Base-by-base conservation (phyloP, 2,888 invertebrate genomes). In the Actias luna region DNA sequence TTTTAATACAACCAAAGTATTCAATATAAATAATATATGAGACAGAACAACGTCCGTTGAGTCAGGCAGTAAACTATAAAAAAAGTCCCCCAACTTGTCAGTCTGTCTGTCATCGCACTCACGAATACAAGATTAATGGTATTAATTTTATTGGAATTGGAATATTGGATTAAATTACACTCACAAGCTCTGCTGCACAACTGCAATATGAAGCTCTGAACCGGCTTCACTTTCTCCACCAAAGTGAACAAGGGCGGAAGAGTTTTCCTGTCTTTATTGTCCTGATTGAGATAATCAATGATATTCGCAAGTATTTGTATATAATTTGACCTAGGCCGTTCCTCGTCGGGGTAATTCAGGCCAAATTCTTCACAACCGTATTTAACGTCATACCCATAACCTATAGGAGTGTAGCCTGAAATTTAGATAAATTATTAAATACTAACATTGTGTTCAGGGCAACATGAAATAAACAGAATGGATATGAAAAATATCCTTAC, bases 221-320 rank as follows among this genome's bases (percentile, higher is more conserved):
- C 79, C 0, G 80, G 69, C 0, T 65, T 65, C 0, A 87, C 79
- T 63, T 88, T 90, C 0, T 88, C 86, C 0, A 88, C 86, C 80
- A 92, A 71, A 0, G 89, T 88, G 68, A 82, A 92, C 5, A 92
- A 65, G 0, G 89, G 86, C 0, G 91, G 89, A 42, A 88, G 68
- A 0, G 64, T 42, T 22, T 76, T 75, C 16, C 65, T 61, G 0
- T 64, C 69, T 0, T 64, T 64, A 18, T 79, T 72, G 1, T 76
- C 68, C 29, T 83, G 78, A 33, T 80, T 84, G 39, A 92, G 65
- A 39, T 85, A 90, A 59, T 90, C 90, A 0, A 89, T 82, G 1
- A 84, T 79, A 36, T 81, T 75, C 0, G 89, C 85, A 1, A 90
- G 69, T 0, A 89, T 76, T 31, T 80, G 71, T 52, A 85, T 76